These are phyloP conservation scores for Drosophila pseudoananassae DNA, from an alignment of 1,140 invertebrate species.

Conservation along the genomic window DNA sequence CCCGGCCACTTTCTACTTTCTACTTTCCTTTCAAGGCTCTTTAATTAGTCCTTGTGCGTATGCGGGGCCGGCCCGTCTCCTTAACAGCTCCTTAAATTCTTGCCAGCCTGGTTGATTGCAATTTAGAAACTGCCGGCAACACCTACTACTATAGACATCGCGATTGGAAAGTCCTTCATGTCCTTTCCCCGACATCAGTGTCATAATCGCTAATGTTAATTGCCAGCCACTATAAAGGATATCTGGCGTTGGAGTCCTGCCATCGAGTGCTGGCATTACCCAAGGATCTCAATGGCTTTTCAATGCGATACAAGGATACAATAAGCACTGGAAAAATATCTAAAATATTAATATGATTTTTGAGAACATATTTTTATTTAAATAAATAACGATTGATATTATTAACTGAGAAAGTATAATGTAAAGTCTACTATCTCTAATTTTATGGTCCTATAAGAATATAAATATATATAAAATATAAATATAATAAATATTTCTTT, in stretches of 20 bases:
- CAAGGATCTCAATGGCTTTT: conserved; percentile 43
- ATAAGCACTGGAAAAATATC: conserved; percentile 19
- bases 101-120: conserved; percentile 13
- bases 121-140: conserved; percentile 25
- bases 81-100: conserved; percentile 7
- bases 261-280: conserved; percentile 39
- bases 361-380: too few relatives aligned
- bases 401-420: too few relatives aligned
- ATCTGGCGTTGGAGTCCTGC: neutral
- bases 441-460: too few relatives aligned
- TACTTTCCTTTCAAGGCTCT: conserved; percentile 2
- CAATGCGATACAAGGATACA: conserved; percentile 29
- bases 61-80: conserved; percentile 3
- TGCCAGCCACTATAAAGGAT: conserved; percentile 35
- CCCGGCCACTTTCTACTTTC: neutral
- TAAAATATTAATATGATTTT: neutral
- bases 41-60: conserved; percentile 21
- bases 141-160: conserved; percentile 18
- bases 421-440: too few relatives aligned
- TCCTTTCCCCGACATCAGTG: neutral
- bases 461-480: too few relatives aligned
- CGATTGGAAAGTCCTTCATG: neutral
- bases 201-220: conserved; percentile 45
- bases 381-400: too few relatives aligned
- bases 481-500: neutral